A percentile compares a stretch with the other conserved stretches of the same genome.
These are phyloP conservation scores for Drosophila sucinea DNA, from an alignment of 1,140 invertebrate genomes.

Conservation along the genomic window DNA sequence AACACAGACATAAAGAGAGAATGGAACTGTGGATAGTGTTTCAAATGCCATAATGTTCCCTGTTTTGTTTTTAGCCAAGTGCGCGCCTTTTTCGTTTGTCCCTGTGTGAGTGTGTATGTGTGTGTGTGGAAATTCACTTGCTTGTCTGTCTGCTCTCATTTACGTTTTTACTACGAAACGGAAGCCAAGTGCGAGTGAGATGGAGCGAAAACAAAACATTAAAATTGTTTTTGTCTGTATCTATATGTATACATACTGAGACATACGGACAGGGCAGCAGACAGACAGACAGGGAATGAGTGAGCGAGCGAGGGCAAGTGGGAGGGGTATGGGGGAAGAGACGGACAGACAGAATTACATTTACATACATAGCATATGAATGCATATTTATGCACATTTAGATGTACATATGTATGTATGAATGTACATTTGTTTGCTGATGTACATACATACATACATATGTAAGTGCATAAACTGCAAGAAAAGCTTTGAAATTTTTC, in stretches of 20 bases:
- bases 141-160: conserved; percentile 65
- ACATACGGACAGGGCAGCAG: background rate
- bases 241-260: background rate
- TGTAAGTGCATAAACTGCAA: too few relatives aligned
- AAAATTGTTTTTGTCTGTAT: conserved; percentile 45
- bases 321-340: too few relatives aligned
- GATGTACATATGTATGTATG: background rate
- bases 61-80: conserved; percentile 59
- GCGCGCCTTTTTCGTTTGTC: conserved; percentile 62
- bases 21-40: conserved; percentile 32
- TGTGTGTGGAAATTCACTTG: conserved; percentile 70
- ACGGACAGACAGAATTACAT: too few relatives aligned
- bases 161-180: conserved; percentile 71
- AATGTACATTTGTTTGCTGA: background rate
- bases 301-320: background rate
- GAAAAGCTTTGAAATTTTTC: too few relatives aligned
- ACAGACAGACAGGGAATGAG: background rate
- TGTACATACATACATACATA: too few relatives aligned
- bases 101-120: conserved; percentile 20
- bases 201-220: conserved; percentile 73
- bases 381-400: background rate
- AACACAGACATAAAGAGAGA: too few relatives aligned
- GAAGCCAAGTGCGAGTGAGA: conserved; percentile 51
- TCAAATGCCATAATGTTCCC: conserved; percentile 48
- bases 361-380: background rate